Evolutionary conservation across 2,113 vertebrate genomes (phyloP).

Genomic region (Verasper variegatus): DNA sequence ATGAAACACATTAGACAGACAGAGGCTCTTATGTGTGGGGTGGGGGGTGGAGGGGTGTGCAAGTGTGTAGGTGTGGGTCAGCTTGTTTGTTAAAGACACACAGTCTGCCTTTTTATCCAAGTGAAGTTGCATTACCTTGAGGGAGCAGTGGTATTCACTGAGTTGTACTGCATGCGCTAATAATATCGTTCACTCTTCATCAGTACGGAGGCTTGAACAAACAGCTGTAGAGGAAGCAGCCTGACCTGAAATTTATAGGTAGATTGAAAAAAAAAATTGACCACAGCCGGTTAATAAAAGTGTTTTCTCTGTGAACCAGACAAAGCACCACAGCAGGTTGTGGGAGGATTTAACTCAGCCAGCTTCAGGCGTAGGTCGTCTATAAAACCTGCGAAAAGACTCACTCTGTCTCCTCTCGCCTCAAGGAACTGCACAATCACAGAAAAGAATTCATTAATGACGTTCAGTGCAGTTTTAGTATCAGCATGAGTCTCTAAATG

Average conservation of each 20-base stretch:
- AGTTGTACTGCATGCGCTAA: slow-evolving; percentile 24
- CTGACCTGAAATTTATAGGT: slow-evolving; percentile 35
- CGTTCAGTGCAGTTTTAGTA: slow-evolving; percentile 30
- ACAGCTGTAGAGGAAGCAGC: slow-evolving; percentile 15
- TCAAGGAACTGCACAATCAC: slow-evolving; percentile 45
- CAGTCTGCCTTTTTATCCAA: slow-evolving; percentile 35
- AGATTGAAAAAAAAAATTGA: slow-evolving; percentile 3
- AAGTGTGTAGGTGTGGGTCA: slow-evolving; percentile 35
- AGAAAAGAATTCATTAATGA: slow-evolving; percentile 49
- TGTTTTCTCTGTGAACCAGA: background rate
- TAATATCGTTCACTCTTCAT: slow-evolving; percentile 56
- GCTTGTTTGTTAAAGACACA: slow-evolving; percentile 23
- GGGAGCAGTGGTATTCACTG: slow-evolving; percentile 45
- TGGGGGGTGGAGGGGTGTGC: background rate
- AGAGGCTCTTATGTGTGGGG: slow-evolving; percentile 14
- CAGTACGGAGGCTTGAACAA: slow-evolving; percentile 30
- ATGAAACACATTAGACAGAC: slow-evolving; percentile 59
- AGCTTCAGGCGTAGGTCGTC: slow-evolving; percentile 33
- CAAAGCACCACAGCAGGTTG: slow-evolving; percentile 11
- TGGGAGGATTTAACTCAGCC: slow-evolving; percentile 46
- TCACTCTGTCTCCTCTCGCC: slow-evolving; percentile 47
- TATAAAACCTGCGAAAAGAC: slow-evolving; percentile 62
- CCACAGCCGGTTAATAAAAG: slow-evolving; percentile 28
- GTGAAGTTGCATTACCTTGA: slow-evolving; percentile 57
- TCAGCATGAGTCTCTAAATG: slow-evolving; percentile 27